Conservation (phyloP, 2,113 vertebrate species). For the Phoxinus phoxinus region DNA sequence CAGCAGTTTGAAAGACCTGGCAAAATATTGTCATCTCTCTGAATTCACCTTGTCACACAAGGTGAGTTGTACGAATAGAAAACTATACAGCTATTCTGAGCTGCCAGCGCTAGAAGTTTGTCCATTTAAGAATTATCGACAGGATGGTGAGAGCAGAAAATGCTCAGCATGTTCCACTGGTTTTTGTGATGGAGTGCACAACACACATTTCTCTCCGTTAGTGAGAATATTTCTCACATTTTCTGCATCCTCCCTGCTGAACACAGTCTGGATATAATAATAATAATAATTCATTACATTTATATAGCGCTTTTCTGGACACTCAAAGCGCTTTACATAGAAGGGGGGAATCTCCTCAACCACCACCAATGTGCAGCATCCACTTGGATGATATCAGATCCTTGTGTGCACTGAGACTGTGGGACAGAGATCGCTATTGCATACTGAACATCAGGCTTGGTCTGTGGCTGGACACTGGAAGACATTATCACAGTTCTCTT, state of each 20-base stretch:
- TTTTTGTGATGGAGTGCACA: background rate
- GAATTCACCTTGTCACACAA: background rate
- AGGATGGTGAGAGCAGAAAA: background rate
- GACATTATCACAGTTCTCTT: background rate
- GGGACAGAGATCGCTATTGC: slow-evolving; percentile 1
- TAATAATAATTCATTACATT: too few species aligned
- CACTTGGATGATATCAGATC: background rate
- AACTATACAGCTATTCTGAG: background rate
- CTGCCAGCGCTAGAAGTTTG: background rate
- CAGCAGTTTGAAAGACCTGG: background rate
- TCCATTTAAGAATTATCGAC: too few species aligned
- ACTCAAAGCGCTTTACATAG: too few species aligned
- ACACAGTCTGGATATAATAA: too few species aligned
- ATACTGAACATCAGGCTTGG: background rate
- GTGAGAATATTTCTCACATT: background rate
- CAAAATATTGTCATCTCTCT: background rate
- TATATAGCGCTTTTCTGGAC: too few species aligned
- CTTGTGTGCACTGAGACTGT: background rate
- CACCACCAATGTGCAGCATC: too few species aligned
- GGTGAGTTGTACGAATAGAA: background rate
- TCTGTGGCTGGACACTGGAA: slow-evolving; percentile 7
- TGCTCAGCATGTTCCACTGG: background rate
- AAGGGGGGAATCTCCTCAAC: too few species aligned
- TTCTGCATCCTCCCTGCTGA: background rate
- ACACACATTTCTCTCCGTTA: background rate